Percentiles rank a stretch among this genome's conserved stretches.
phyloP scores from a whole-genome alignment of 1,140 invertebrate species.

The Piezodorus guildinii region DNA sequence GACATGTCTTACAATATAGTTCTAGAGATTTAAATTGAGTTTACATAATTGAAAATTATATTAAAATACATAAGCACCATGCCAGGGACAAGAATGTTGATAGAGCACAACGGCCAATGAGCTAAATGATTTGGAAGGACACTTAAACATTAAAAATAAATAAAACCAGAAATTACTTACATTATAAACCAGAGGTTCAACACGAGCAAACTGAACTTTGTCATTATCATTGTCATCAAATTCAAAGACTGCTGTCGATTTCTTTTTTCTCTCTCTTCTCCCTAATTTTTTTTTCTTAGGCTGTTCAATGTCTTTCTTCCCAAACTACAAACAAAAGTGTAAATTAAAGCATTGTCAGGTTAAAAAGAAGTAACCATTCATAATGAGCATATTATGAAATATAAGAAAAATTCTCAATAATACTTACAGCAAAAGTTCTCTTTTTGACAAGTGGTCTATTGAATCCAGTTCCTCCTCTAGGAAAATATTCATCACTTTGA shows the following conservation, averaged over 20 bases:
- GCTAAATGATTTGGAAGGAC: too few relatives aligned
- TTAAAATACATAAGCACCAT: too few relatives aligned
- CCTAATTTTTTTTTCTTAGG: background rate
- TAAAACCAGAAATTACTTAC: background rate
- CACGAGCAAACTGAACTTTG: background rate
- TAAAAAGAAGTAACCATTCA: background rate
- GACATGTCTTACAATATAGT: too few relatives aligned
- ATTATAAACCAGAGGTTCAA: background rate
- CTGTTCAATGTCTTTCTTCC: background rate
- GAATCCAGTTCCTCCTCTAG: background rate
- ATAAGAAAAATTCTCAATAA: background rate
- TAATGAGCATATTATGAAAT: background rate
- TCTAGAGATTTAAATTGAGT: too few relatives aligned
- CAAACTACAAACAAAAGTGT: background rate
- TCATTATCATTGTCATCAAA: background rate
- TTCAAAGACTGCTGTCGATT: background rate
- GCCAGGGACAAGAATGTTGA: too few relatives aligned
- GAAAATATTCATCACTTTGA: constrained; percentile 3
- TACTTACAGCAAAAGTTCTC: background rate
- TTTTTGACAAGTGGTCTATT: background rate
- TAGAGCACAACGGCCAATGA: too few relatives aligned
- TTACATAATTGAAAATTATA: too few relatives aligned
- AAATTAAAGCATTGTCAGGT: background rate
- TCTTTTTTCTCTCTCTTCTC: background rate
- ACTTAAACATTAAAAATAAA: too few relatives aligned